Conservation (phyloP, 2,113 vertebrate species). For the Micronycteris hirsuta region DNA sequence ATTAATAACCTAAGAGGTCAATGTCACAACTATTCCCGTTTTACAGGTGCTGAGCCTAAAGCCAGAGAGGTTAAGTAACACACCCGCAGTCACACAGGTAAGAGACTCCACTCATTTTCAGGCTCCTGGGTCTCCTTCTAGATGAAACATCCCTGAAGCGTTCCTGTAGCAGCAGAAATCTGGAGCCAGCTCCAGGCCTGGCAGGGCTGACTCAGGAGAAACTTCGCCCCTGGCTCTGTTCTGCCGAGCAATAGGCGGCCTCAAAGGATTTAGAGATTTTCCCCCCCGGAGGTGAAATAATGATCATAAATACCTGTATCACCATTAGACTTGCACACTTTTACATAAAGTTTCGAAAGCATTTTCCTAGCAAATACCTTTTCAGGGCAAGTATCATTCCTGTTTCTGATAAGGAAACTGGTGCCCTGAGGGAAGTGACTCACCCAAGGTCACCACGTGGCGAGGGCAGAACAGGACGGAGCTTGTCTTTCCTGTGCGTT, state of each 20-base stretch:
- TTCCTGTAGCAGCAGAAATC: not conserved
- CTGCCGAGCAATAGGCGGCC: not conserved
- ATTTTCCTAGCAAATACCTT: not conserved
- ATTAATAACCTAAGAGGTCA: not conserved
- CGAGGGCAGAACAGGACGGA: not conserved
- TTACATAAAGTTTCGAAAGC: not conserved
- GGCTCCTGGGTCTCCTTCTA: not conserved
- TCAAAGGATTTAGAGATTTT: not conserved
- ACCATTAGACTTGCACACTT: not conserved
- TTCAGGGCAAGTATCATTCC: no score
- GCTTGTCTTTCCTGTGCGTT: not conserved
- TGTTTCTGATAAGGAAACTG: not conserved
- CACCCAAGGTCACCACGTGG: fast-evolving
- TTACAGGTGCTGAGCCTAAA: not conserved
- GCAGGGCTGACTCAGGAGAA: not conserved
- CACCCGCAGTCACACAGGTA: fast-evolving
- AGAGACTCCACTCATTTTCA: not conserved
- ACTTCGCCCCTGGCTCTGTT: not conserved
- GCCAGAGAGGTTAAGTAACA: not conserved
- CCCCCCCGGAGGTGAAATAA: not conserved
- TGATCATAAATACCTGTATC: not conserved
- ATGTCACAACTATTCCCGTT: no score
- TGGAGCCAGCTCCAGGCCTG: not conserved
- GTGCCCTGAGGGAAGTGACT: not conserved
- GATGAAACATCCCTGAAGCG: not conserved